Conservation (phyloP, 1,140 invertebrate genomes). For the Carcinoscorpius rotundicauda region DNA sequence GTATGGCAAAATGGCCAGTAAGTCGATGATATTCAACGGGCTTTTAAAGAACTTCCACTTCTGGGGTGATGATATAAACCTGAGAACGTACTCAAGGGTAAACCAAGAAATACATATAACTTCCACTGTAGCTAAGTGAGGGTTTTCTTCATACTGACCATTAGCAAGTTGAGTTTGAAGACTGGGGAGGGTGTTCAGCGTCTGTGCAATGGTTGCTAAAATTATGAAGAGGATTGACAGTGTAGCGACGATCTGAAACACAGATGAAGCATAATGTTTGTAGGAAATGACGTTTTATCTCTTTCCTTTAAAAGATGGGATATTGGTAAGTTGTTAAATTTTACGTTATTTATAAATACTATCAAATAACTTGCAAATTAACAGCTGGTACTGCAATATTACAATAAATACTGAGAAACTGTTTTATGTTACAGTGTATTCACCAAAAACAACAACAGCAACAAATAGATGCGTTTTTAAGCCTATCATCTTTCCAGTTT, state of each 20-base stretch:
- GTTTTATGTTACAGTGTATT: no score
- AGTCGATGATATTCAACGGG: constrained; percentile 96
- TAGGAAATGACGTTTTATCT: no score
- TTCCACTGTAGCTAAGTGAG: constrained; percentile 89
- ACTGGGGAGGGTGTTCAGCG: constrained; percentile 93
- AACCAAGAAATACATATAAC: constrained; percentile 99
- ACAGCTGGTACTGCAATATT: no score
- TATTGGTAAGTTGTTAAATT: no score
- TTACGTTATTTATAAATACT: no score
- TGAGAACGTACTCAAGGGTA: constrained; percentile 93
- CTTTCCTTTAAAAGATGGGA: no score
- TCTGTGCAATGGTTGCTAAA: constrained; percentile 94
- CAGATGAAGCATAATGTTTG: neutral
- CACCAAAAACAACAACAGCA: no score
- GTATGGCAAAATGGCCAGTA: constrained; percentile 97
- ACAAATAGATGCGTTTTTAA: no score
- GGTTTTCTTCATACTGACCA: constrained; percentile 56
- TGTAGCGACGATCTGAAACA: constrained; percentile 87
- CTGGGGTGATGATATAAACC: constrained; percentile 96
- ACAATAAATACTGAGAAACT: no score
- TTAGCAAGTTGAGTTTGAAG: constrained; percentile 70
- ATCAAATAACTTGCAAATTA: no score
- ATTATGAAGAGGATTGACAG: constrained; percentile 99
- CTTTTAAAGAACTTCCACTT: constrained; percentile 99
- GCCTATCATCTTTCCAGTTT: no score